Conservation (phyloP, 2,797 vertebrate genomes). For the Arrhamphus sclerolepis region DNA sequence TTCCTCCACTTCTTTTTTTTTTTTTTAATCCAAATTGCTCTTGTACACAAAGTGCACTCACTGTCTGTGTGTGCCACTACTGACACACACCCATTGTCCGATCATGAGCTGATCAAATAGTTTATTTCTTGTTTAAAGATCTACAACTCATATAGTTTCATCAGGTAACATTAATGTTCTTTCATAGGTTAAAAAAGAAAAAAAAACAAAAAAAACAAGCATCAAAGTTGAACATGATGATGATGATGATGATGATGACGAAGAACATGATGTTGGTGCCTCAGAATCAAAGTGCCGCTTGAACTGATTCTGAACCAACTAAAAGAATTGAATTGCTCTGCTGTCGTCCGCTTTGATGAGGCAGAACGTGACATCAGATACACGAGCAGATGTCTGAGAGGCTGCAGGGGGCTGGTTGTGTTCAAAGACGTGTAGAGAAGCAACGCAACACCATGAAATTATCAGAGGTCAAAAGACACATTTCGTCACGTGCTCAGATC, state of each 20-base stretch:
- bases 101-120: too few species aligned
- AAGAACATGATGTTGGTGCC: not conserved
- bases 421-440: constrained; percentile 8
- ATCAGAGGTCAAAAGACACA: not conserved
- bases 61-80: too few species aligned
- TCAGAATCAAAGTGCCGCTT: constrained; percentile 19
- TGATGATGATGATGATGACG: not conserved
- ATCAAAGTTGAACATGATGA: not conserved
- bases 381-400: not conserved
- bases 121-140: too few species aligned
- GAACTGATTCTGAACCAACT: constrained; percentile 5
- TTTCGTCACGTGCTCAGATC: not conserved
- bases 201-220: too few species aligned
- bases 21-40: too few species aligned
- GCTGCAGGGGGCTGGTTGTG: not conserved
- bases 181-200: constrained; percentile 15
- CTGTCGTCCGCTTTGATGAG: not conserved
- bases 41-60: too few species aligned
- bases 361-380: constrained; percentile 3
- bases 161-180: not conserved
- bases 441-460: constrained; percentile 2
- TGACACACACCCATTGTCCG: too few species aligned
- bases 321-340: constrained; percentile 7
- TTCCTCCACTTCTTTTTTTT: too few species aligned
- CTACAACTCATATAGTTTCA: not conserved